Percentiles rank a stretch among this genome's conserved stretches.
These are phyloP conservation scores for Conus canariensis DNA, from an alignment of 2,888 invertebrate genomes.

Conservation along the genomic window DNA sequence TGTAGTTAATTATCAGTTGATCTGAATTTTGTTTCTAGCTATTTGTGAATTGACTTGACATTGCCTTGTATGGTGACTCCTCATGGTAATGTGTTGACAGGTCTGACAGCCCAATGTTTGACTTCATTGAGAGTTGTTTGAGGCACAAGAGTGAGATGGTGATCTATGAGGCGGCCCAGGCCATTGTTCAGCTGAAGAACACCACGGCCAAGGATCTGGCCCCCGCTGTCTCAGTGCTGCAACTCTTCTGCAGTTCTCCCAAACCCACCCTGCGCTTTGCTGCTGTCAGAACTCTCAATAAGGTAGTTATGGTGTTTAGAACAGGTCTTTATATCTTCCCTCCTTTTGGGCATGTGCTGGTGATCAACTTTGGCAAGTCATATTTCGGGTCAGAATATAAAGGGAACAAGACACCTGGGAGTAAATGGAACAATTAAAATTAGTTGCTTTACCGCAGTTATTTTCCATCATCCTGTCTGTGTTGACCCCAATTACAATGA, in stretches of 20 bases:
- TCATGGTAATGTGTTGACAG: constrained; percentile 61
- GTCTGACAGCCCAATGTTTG: constrained; percentile 88
- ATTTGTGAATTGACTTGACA: too few relatives aligned
- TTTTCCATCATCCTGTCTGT: too few relatives aligned
- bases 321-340: too few relatives aligned
- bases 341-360: too few relatives aligned
- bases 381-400: too few relatives aligned
- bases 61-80: background rate
- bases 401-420: too few relatives aligned
- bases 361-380: too few relatives aligned
- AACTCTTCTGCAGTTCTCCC: constrained; percentile 97
- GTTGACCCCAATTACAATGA: too few relatives aligned
- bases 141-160: constrained; percentile 99
- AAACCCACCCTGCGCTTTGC: constrained; percentile 97
- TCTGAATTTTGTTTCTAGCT: too few relatives aligned
- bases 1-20: too few relatives aligned
- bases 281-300: constrained; percentile 97
- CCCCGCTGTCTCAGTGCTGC: constrained; percentile 96
- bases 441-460: too few relatives aligned
- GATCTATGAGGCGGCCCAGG: constrained; percentile 98
- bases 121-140: constrained; percentile 95
- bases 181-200: constrained; percentile 92
- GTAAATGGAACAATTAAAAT: too few relatives aligned
- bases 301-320: constrained; percentile 79
- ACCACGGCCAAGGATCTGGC: constrained; percentile 92